A percentile compares a stretch with the other conserved stretches of the same genome.
Evolutionary conservation across 2,888 invertebrate species (phyloP).

Genomic region (Calameuta filiformis): DNA sequence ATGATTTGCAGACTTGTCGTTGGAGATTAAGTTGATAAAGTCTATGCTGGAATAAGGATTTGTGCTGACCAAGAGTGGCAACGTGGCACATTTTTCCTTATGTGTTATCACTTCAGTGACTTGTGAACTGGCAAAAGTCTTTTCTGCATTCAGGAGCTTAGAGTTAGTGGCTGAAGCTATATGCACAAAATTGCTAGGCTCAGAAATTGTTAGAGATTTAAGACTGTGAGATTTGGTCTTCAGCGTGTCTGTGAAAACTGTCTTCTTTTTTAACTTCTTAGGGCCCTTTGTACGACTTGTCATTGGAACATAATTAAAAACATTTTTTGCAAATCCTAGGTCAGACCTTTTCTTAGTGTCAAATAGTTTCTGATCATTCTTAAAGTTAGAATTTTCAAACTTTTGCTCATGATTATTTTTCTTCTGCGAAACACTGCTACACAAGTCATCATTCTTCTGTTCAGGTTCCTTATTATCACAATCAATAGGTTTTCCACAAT

Average conservation of each 20-base stretch:
- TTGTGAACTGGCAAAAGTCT: constrained; percentile 6
- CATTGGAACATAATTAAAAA: constrained; percentile 49
- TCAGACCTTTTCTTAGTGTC: background rate
- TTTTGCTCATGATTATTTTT: background rate
- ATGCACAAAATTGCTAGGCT: constrained; percentile 58
- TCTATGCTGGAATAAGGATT: background rate
- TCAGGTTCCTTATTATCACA: background rate
- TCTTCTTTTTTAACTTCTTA: constrained; percentile 21
- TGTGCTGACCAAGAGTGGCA: constrained; percentile 14
- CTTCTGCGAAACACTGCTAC: background rate
- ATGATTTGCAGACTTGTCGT: background rate
- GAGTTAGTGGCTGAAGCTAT: constrained; percentile 55
- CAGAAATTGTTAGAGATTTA: constrained; percentile 47
- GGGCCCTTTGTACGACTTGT: constrained; percentile 37
- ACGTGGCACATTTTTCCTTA: constrained; percentile 46
- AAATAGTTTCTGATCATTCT: background rate
- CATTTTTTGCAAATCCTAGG: constrained; percentile 42
- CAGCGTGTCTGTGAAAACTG: background rate
- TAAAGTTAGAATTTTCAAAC: background rate
- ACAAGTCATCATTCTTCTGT: background rate
- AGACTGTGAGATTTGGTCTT: constrained; percentile 39
- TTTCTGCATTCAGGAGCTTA: constrained; percentile 27
- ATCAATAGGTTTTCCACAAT: background rate
- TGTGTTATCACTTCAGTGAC: constrained; percentile 43
- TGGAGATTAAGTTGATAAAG: background rate